Base-by-base conservation (phyloP, 2,797 vertebrate species). In the Sebastes taczanowskii region DNA sequence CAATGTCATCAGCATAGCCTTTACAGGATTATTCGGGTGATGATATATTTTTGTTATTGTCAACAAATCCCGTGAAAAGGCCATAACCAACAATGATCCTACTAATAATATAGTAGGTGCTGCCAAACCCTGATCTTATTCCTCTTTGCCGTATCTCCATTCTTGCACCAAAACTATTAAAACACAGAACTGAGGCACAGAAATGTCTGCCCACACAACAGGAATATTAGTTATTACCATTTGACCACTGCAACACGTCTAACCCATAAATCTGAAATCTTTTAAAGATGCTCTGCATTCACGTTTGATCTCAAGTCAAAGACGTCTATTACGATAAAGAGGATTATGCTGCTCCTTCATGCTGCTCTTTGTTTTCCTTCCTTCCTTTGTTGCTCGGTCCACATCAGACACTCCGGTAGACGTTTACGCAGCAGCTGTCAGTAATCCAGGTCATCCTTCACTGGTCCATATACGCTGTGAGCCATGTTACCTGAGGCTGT, bases 381-480 rank as follows among this genome's bases (percentile, higher is more conserved):
- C 63, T 59, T 35, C 22, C 53, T 16, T 30, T 18, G 66, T 18
- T 14, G 20, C 53, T 84, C 5, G 2, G 74, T 76, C 46, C 68
- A 74, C 60, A 77, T 77, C 82, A 87, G 78, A 80, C 62, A 22
- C 74, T 82, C 46, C 46, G 2, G 34, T 49, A 34, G 56, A 77
- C 77, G 60, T 84, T 76, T 66, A 86, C 30, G 14, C 77, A 79
- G 81, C 90, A 89, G 88, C 87, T 87, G 89, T 56, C 71, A 61
- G 78, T 88, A 78, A 92, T 91, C 65, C 77, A 70, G 80, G 64
- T 78, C 81, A 83, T 89, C 85, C 81, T 88, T 7, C 62, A 86
- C 87, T 86, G 82, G 85, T 74, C 81, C 86, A 74, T 67, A 35
- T 67, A 35, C 32, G 59, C 83, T 66, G 25, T 23, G 63, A 84